These are phyloP conservation scores for Pantherophis guttatus DNA, from an alignment of 2,113 vertebrate genomes.

Conservation along the genomic window DNA sequence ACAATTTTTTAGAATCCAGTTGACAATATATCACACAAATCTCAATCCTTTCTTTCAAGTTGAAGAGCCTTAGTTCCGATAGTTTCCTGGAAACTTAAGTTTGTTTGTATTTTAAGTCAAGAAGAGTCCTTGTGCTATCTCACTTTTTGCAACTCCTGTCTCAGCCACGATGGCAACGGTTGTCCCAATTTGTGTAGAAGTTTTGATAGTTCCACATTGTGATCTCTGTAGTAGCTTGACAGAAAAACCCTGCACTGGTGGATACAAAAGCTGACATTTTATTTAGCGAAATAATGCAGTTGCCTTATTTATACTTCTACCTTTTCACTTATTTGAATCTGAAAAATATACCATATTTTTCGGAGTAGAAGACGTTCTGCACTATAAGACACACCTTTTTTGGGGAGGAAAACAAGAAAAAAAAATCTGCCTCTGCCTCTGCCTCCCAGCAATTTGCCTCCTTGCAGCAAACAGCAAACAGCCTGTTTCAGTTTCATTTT, in stretches of 20 bases:
- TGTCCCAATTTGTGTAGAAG: conserved; percentile 91
- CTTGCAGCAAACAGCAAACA: too few relatives aligned
- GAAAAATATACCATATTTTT: not conserved
- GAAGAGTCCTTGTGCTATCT: conserved; percentile 70
- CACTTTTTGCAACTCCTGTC: conserved; percentile 97
- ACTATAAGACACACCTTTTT: too few relatives aligned
- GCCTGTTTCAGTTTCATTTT: too few relatives aligned
- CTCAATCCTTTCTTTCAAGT: conserved; percentile 48
- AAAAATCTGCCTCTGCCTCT: too few relatives aligned
- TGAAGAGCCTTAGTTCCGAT: conserved; percentile 63
- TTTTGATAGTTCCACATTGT: conserved; percentile 94
- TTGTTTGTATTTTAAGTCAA: not conserved
- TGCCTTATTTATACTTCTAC: conserved; percentile 10
- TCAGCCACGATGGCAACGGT: conserved; percentile 92
- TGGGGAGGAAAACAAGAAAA: too few relatives aligned
- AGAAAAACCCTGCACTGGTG: conserved; percentile 88
- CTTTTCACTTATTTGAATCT: conserved; percentile 15
- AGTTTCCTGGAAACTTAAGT: conserved; percentile 50
- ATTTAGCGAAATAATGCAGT: conserved; percentile 17
- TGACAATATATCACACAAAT: conserved; percentile 73
- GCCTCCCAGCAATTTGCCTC: too few relatives aligned
- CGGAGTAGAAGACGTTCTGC: too few relatives aligned
- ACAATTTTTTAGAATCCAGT: conserved; percentile 59
- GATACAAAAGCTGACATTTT: conserved; percentile 42
- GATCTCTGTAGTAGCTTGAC: conserved; percentile 92